Base-by-base conservation (phyloP, 37 sponge, comb jelly and placozoan genomes). In the Axinella damicornis region DNA sequence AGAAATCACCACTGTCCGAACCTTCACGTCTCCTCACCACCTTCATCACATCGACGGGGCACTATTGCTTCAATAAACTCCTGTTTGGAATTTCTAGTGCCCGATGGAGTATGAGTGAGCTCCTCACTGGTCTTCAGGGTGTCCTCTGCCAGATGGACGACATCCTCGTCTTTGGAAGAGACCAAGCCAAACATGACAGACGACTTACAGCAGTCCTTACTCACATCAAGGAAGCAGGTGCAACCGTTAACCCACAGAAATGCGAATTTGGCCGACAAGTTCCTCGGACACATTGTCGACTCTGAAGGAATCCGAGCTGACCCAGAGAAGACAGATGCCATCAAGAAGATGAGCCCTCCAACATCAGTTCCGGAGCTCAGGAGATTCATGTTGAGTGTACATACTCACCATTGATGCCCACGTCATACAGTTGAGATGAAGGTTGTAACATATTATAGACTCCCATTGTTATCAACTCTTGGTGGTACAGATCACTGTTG, bases 81-180 rank as follows among this genome's bases (percentile, higher is more conserved):
- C 80, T 69, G 33, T 66, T 73, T 72, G 72, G 71, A 0, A 82
- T 71, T 37, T 39, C 9, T n/a, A n/a, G n/a, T n/a, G 69, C 21
- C 28, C n/a, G n/a, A 22, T 27, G 4, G 25, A 61, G 62, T 61
- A 82, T 82, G 82, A 77, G 59, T 53, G 31, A 76, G 33, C 32
- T 83, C 31, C 79, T 83, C 31, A 11, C 33, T 27, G 73, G 80
- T 5, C 80, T 86, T 19, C 36, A 71, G 24, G 79, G 87, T 15
- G 80, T 86, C 37, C 53, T 86, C 33, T 79, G 79, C 31, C 61
- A n/a, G 18, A 77, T 85, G 76, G 85, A 85, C 22, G 69, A 80
- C 32, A 35, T 68, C 31, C 69, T 78, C 15, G 65, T 78, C 30
- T 64, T 65, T 35, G 78, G 65, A 25, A 78, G 30, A 32, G 35